Base-by-base conservation (phyloP, 1,140 invertebrate species). In the Zaprionus camerounensis region DNA sequence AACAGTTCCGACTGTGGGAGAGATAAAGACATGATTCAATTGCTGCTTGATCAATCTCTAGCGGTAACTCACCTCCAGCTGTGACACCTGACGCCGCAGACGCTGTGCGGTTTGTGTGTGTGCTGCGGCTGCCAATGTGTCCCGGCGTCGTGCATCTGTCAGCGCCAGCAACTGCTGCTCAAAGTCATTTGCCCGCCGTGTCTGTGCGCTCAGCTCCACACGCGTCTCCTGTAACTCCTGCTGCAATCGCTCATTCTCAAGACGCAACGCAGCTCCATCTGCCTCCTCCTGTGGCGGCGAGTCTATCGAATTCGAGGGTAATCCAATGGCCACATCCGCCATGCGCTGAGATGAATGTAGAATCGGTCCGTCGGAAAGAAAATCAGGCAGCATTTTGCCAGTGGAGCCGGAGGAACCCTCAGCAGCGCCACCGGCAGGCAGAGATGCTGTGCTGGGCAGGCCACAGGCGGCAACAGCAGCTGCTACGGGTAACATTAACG, bases 331-430 rank as follows among this genome's bases (percentile, higher is more conserved):
- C 56, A 93, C 92, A 69, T 95, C 94, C 7, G 93, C 92, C 46
- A 94, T 82, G 13, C 93, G 85, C 63, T 93, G 92, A 24, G 92
- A 92, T 31, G 93, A 92, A 77, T 94, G 93, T 70, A 93, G 93
- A 71, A 96, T 96, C 13, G 96, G 95, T 12, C 95, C 95, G 91
- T 96, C 96, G 15, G 95, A 95, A 36, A 96, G 93, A 92, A 96
- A 96, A 80, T 96, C 96, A 17, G 96, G 96, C 58, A 96, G 93
- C 90, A 95, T 95, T 91, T 95, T 91, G 5, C 63, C 82, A 0
- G 71, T 81, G 4, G 80, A 79, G 5, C 90, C 78, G 46, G 58
- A 38, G 41, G 58, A 38, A 6, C 69, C 49, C 9, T 80, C 74
- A 9, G 44, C 36, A 7, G 69, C 49, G 2, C 46, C 22, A 70